A percentile compares a stretch with the other conserved stretches of the same genome.
Evolutionary conservation across 2,888 invertebrate genomes (phyloP).

Genomic region (Xanthostigma xanthostigma): DNA sequence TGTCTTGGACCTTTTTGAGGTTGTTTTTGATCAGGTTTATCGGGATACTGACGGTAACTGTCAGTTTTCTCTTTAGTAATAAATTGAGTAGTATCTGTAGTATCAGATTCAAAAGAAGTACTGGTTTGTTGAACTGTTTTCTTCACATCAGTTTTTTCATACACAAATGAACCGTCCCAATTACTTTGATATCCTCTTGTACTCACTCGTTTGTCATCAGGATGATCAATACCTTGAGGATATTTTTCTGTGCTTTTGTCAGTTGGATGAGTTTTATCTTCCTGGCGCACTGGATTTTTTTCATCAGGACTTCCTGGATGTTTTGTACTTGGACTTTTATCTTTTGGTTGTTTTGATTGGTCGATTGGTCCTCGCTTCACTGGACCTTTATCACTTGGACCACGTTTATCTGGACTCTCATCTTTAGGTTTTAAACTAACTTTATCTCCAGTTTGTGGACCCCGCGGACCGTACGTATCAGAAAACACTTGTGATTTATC

Average conservation of each 20-base stretch:
- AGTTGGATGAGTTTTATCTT: conserved; percentile 29
- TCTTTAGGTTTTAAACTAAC: conserved; percentile 21
- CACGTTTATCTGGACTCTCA: conserved; percentile 19
- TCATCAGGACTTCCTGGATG: conserved; percentile 34
- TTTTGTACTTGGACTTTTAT: conserved; percentile 33
- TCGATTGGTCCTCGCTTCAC: conserved; percentile 29
- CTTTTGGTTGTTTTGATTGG: conserved; percentile 37
- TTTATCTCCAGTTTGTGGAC: conserved; percentile 1
- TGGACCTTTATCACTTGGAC: conserved; percentile 23
- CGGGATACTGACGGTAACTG: no score
- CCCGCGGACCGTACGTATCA: conserved; percentile 29
- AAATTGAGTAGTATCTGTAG: no score
- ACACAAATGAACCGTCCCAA: conserved; percentile 14
- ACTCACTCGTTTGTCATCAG: conserved; percentile 20
- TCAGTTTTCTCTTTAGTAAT: no score
- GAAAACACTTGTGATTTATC: conserved; percentile 34
- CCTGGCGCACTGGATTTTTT: conserved; percentile 23
- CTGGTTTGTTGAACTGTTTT: no score
- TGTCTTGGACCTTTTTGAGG: not conserved
- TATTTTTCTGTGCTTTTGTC: conserved; percentile 29
- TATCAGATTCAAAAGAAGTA: no score
- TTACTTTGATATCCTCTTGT: conserved; percentile 8
- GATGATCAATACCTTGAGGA: conserved; percentile 36
- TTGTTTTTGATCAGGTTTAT: not conserved
- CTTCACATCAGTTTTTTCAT: conserved; percentile 7